Base-by-base conservation (phyloP, 2,797 vertebrate species). In the Gallirallus australis region DNA sequence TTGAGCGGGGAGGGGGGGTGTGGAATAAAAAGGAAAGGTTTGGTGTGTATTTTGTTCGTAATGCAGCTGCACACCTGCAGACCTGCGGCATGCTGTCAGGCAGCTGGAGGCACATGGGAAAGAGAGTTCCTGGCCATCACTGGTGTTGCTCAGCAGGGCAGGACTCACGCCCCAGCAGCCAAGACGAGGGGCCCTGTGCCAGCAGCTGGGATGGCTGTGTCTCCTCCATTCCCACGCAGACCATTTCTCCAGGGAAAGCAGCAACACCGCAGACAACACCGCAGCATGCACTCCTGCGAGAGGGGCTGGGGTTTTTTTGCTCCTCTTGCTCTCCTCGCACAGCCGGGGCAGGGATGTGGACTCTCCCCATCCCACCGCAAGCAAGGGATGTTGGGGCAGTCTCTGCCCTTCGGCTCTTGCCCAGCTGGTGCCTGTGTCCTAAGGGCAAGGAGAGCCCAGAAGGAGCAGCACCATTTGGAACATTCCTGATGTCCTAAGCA, bases 221-320 rank as follows among this genome's bases (percentile, higher is more conserved):
- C 57, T 50, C 27, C 30, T 24, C 57, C 39, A 7, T 56, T 82
- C 48, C 73, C 70, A 28, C 0, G 0, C 35, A 39, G 33, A 30
- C 15, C 19, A 2, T 60, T 75, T 66, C 48, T 71, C 27, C 6
- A 2, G 57, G 30, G 60, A 61, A 42, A 63, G 56, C 14, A 23
- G 2, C 0, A 3, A 21, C 4, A 18, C 47, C 73, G 60, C 42
- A 20, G 53, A 8, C n/a, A 53, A 23, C 0, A 2, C 77, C 1
- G 0, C 0, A 3, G 27, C 15, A 23, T 0, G 0, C 24, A 0
- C 19, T 28, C 18, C 48, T 63, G 47, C 71, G 23, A 18, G 35
- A 50, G 5, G 9, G 12, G 3, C 27, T 27, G 2, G 3, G 52
- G 54, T n/a, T 78, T 80, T 70, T 39, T 23, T 21, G 14, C 50